Percentiles rank a stretch among this genome's conserved stretches.
Conservation (phyloP, 2,888 invertebrate species). For the Sinohyriopsis cumingii region DNA sequence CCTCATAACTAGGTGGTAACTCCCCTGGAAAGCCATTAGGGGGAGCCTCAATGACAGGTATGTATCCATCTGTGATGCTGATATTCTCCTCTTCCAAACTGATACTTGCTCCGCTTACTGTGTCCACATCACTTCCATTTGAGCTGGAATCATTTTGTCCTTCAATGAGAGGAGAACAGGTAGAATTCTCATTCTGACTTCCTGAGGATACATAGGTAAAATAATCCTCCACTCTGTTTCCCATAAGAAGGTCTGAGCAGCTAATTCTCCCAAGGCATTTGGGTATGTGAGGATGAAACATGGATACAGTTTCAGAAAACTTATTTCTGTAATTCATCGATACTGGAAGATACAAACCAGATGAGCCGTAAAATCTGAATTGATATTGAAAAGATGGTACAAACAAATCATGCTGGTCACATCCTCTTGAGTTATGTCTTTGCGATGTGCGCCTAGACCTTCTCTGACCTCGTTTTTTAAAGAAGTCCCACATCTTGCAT, state of each 20-base stretch:
- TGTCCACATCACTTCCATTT: slow-evolving; percentile 20
- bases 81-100: slow-evolving; percentile 9
- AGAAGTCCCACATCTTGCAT: no score
- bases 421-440: no score
- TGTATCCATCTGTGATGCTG: slow-evolving; percentile 8
- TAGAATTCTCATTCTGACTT: slow-evolving; percentile 15
- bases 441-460: no score
- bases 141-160: slow-evolving; percentile 19
- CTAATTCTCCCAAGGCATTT: slow-evolving; percentile 46
- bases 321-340: no score
- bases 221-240: slow-evolving; percentile 50
- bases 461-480: no score
- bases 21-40: slow-evolving; percentile 46
- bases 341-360: no score
- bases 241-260: slow-evolving; percentile 45
- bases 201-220: slow-evolving; percentile 48
- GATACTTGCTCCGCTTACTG: slow-evolving; percentile 14
- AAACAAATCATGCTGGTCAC: no score
- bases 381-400: no score
- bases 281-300: slow-evolving; percentile 21
- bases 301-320: slow-evolving; percentile 1
- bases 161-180: slow-evolving; percentile 13
- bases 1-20: slow-evolving; percentile 52
- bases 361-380: no score
- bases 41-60: slow-evolving; percentile 32